Base-by-base conservation (phyloP, 2,797 vertebrate genomes). In the Bradypodion pumilum region DNA sequence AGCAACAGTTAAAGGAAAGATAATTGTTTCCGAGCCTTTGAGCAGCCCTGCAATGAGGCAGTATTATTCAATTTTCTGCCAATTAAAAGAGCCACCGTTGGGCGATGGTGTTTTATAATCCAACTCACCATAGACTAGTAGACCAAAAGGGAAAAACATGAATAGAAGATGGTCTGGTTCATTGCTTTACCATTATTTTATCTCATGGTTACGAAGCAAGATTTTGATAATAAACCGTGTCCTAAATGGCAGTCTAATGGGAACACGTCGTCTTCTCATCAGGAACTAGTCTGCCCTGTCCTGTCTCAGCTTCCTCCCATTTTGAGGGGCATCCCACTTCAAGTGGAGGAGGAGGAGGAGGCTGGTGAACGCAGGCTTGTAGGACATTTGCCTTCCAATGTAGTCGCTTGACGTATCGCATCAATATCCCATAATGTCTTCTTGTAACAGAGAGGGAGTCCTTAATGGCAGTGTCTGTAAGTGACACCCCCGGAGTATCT, bases 401-500 rank as follows among this genome's bases (percentile, higher is more conserved):
- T 74, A 66, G 46, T 80, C 86, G 83, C 86, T 77, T 56, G 88
- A 85, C 77, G 74, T 73, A 72, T 85, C 44, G 59, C 35, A 60
- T 87, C 83, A 85, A 85, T 81, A 83, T 78, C 70, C 68, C 62
- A 37, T 37, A 86, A 91, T 72, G 85, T 69, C 23, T 49, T 76
- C 37, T 74, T 49, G 84, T 35, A 81, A 82, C 23, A 37, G 79
- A 78, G 56, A 29, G 6, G 52, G 35, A 63, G 1, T 82, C 23
- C 60, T 85, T 78, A 91, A 90, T 60, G 3, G 1, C 52, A 12
- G 0, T 2, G 29, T 35, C 19, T 40, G 8, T 12, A 37, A 87
- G 56, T 0, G 32, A 88, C 80, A 86, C 87, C 90, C 88, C 65
- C 52, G 68, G 70, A 85, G 3, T 65, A 84, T 87, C 77, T 85